phyloP scores from a whole-genome alignment of 2,113 vertebrate species.

The Sebastes fasciatus region DNA sequence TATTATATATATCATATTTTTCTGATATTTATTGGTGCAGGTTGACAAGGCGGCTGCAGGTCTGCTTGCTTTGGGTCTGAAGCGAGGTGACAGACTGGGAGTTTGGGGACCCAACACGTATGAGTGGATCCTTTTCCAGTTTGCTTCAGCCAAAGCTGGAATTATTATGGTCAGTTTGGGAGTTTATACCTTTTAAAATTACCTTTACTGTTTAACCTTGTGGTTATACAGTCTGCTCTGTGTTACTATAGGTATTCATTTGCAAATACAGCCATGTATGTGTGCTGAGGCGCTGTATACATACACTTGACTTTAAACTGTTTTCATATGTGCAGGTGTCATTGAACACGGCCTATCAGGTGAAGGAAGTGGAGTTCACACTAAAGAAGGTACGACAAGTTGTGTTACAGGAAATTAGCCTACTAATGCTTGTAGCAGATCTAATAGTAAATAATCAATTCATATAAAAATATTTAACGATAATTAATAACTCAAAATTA shows the following conservation, averaged over 20 bases:
- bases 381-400: constrained; percentile 87
- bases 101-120: constrained; percentile 95
- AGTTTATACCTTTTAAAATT: not conserved
- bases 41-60: constrained; percentile 90
- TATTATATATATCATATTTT: not conserved
- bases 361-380: constrained; percentile 88
- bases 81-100: constrained; percentile 90
- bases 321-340: constrained; percentile 83
- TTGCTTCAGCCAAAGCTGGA: constrained; percentile 92
- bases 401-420: not conserved
- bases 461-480: too few relatives aligned
- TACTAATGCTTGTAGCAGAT: too few relatives aligned
- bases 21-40: constrained; percentile 72
- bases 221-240: not conserved
- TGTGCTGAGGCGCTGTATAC: not conserved
- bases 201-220: not conserved
- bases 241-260: not conserved
- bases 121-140: constrained; percentile 93
- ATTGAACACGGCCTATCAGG: constrained; percentile 94
- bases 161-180: constrained; percentile 90
- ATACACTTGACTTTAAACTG: not conserved
- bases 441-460: too few relatives aligned
- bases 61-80: constrained; percentile 90
- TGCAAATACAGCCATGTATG: not conserved
- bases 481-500: too few relatives aligned